These are phyloP conservation scores for Rhorus exstirpatorius DNA, from an alignment of 2,888 invertebrate genomes.

Conservation along the genomic window DNA sequence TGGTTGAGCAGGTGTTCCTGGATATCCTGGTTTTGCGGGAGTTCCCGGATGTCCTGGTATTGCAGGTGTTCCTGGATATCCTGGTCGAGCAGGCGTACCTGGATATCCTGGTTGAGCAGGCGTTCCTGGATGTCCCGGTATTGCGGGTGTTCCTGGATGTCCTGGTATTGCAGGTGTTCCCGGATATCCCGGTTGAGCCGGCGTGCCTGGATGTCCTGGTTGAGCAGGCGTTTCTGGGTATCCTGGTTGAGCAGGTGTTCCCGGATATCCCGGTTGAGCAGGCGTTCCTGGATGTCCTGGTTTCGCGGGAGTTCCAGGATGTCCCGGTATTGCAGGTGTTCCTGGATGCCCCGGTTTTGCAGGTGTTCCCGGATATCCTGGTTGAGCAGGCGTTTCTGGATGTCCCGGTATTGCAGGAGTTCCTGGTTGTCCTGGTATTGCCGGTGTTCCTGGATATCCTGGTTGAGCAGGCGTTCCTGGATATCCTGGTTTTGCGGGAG, in stretches of 20 bases:
- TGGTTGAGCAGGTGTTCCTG: slow-evolving; percentile 80
- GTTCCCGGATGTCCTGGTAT: slow-evolving; percentile 56
- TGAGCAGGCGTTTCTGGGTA: slow-evolving; percentile 47
- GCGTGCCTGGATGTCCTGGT: slow-evolving; percentile 78
- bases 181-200: slow-evolving; percentile 77
- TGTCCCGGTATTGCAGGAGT: slow-evolving; percentile 36
- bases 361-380: slow-evolving; percentile 64
- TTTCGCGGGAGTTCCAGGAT: no score
- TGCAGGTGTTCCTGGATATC: slow-evolving; percentile 86
- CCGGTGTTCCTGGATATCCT: slow-evolving; percentile 70
- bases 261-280: slow-evolving; percentile 55
- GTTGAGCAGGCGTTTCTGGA: slow-evolving; percentile 47
- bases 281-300: slow-evolving; percentile 79
- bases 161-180: slow-evolving; percentile 43
- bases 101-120: slow-evolving; percentile 64
- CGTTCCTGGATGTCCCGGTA: slow-evolving; percentile 63
- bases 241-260: slow-evolving; percentile 57
- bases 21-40: slow-evolving; percentile 75
- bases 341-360: slow-evolving; percentile 63
- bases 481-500: slow-evolving; percentile 70
- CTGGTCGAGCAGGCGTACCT: slow-evolving; percentile 40
- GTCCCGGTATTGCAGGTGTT: slow-evolving; percentile 49
- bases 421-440: no score
- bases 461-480: slow-evolving; percentile 66
- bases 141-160: slow-evolving; percentile 63